phyloP scores from a whole-genome alignment of 2,797 vertebrate species.

The Hybognathus amarus region DNA sequence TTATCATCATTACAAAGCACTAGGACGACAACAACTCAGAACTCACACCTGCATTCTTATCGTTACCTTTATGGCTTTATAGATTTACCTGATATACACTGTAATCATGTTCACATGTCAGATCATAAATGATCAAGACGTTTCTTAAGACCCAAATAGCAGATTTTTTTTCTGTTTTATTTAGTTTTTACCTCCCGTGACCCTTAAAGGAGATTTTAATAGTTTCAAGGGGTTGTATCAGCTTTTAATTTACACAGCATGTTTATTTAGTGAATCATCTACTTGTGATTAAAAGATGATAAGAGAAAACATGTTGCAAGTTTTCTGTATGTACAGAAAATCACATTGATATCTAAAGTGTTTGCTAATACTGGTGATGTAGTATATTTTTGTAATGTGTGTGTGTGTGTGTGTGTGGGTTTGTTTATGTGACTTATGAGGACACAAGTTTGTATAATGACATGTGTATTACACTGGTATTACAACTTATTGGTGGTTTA shows the following conservation, averaged over 20 bases:
- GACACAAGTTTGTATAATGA: too few species aligned
- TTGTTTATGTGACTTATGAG: too few species aligned
- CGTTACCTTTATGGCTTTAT: constrained; percentile 19
- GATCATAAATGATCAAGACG: constrained; percentile 10
- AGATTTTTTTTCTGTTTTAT: neutral
- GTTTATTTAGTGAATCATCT: constrained; percentile 69
- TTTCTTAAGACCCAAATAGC: neutral
- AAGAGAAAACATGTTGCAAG: constrained; percentile 38
- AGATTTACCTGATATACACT: constrained; percentile 28
- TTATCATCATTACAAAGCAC: neutral
- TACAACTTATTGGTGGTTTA: too few species aligned
- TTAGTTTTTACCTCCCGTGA: neutral
- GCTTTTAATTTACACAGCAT: constrained; percentile 67
- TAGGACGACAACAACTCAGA: neutral
- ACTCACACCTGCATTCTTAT: neutral
- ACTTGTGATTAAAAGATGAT: constrained; percentile 32
- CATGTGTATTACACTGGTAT: too few species aligned
- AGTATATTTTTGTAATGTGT: too few species aligned
- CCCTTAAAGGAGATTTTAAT: neutral
- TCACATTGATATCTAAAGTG: neutral
- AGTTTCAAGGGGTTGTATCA: constrained; percentile 56
- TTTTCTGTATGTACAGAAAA: constrained; percentile 46
- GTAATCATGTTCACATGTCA: neutral
- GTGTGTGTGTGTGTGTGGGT: too few species aligned
- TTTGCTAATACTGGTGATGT: neutral